Evolutionary conservation across 2,113 vertebrate species (phyloP).

Genomic region (Apteryx owenii): DNA sequence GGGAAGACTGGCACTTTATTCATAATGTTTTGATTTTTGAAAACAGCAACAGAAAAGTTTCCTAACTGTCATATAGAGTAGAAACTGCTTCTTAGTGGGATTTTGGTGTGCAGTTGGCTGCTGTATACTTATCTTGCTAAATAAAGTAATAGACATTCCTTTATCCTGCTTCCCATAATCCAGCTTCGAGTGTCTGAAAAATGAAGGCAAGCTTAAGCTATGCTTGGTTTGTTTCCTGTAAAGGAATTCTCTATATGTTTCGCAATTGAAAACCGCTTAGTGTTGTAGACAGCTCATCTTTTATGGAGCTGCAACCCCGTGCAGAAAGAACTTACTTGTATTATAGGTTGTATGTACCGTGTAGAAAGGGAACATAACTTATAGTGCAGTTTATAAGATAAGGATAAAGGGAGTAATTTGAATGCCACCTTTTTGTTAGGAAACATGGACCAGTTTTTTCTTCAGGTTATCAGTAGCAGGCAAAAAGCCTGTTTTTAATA

Average conservation of each 20-base stretch:
- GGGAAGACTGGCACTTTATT: not conserved
- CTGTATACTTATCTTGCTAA: not conserved
- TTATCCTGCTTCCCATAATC: not conserved
- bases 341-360: not conserved
- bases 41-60: not conserved
- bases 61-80: not conserved
- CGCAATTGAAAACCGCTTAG: not conserved
- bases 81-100: not conserved
- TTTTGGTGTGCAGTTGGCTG: not conserved
- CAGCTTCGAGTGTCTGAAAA: not conserved
- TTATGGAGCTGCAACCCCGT: not conserved
- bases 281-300: not conserved
- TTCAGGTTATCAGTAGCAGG: not conserved
- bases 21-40: not conserved
- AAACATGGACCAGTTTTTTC: not conserved
- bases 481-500: not conserved
- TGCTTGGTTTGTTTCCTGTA: not conserved
- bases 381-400: not conserved
- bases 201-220: not conserved
- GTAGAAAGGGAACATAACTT: not conserved
- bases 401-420: not conserved
- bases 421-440: not conserved
- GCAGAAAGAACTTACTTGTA: not conserved
- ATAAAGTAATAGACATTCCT: not conserved
- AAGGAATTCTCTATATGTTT: not conserved